phyloP scores from a whole-genome alignment of 2,888 invertebrate genomes.

The Hypselothyrea guttata region DNA sequence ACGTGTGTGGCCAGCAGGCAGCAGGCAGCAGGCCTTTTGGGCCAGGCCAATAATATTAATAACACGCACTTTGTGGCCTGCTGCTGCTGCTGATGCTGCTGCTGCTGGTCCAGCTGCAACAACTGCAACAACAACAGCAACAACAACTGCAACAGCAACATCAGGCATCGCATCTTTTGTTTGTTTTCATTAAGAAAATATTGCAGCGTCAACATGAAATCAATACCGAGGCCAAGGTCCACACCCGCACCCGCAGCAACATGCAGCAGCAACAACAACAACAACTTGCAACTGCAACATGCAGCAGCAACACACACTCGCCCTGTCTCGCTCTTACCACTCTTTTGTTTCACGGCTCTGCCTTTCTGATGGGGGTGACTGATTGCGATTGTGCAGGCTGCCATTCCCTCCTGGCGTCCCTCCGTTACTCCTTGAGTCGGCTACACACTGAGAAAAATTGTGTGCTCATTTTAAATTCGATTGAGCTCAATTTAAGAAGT shows the following conservation, averaged over 20 bases:
- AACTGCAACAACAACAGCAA: conserved; percentile 23
- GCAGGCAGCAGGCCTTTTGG: conserved; percentile 52
- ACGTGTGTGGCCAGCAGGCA: conserved; percentile 45
- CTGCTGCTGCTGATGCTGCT: conserved; percentile 40
- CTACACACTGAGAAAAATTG: too few relatives aligned
- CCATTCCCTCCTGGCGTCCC: conserved; percentile 14
- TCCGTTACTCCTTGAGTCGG: conserved; percentile 14
- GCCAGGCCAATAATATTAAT: conserved; percentile 76
- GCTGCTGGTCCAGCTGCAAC: conserved; percentile 47
- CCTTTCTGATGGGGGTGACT: conserved; percentile 78
- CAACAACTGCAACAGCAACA: conserved; percentile 39
- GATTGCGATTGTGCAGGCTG: conserved; percentile 68
- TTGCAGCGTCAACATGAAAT: conserved; percentile 78
- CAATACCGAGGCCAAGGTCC: conserved; percentile 74
- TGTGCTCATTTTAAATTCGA: too few relatives aligned
- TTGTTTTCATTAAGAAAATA: conserved; percentile 78
- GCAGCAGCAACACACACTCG: conserved; percentile 21
- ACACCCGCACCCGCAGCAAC: conserved; percentile 45
- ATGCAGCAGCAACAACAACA: conserved; percentile 36
- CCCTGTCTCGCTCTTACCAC: conserved; percentile 18
- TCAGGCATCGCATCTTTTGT: conserved; percentile 61
- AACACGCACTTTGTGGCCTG: conserved; percentile 71
- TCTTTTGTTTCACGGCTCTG: conserved; percentile 70
- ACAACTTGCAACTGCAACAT: conserved; percentile 39
- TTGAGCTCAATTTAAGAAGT: too few relatives aligned